Conservation (phyloP, 2,797 vertebrate species). For the Danio jaintianensis region DNA sequence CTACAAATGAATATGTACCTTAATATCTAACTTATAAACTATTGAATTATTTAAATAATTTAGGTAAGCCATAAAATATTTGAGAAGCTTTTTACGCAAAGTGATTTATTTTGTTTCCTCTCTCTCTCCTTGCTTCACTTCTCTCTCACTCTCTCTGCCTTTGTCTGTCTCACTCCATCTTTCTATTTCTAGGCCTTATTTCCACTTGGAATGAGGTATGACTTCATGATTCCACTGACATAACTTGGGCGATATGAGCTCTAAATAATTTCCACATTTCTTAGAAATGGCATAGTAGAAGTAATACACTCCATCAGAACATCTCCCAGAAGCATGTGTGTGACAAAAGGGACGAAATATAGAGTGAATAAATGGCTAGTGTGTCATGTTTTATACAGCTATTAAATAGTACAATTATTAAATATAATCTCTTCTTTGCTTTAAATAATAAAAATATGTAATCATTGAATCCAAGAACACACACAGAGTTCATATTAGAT, state of each 20-base stretch:
- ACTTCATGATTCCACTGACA: conserved; percentile 65
- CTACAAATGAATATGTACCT: conserved; percentile 20
- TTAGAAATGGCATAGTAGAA: conserved; percentile 53
- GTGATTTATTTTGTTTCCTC: conserved; percentile 30
- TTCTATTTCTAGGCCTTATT: conserved; percentile 41
- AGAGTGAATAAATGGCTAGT: conserved; percentile 3
- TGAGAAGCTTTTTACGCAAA: conserved; percentile 28
- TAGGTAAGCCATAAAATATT: conserved; percentile 26
- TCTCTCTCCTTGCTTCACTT: not conserved
- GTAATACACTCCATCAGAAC: conserved; percentile 49
- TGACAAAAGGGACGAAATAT: not conserved
- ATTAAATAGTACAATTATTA: conserved; percentile 36
- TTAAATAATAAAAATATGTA: conserved; percentile 34
- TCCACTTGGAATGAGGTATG: conserved; percentile 49
- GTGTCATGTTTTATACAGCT: conserved; percentile 28
- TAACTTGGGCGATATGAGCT: conserved; percentile 57
- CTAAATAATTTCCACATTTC: conserved; percentile 63
- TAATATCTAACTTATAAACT: conserved; percentile 21
- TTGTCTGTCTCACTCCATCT: not conserved
- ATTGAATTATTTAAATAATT: conserved; percentile 17
- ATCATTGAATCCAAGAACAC: conserved; percentile 42
- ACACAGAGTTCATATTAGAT: conserved; percentile 29
- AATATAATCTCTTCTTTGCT: conserved; percentile 48
- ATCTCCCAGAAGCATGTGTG: not conserved
- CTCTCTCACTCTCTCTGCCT: not conserved